Percentiles rank a stretch among this genome's conserved stretches.
phyloP scores from a whole-genome alignment of 1,140 invertebrate genomes.

The Sycobia sp. region DNA sequence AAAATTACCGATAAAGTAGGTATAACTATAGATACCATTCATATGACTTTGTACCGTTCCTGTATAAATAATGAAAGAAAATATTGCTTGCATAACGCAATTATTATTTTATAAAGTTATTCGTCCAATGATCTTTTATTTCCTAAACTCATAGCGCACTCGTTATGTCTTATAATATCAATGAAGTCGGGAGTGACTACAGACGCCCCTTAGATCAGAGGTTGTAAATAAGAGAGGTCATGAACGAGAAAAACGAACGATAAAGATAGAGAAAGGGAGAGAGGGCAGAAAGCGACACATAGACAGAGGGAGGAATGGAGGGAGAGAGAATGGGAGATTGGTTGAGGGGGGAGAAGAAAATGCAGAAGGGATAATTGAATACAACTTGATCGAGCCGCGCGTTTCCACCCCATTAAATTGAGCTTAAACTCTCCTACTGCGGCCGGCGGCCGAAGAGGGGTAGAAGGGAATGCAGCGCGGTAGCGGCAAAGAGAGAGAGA shows the following conservation, averaged over 20 bases:
- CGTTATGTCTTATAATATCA: constrained; percentile 20
- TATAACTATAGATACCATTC: too few relatives aligned
- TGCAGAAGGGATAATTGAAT: constrained; percentile 61
- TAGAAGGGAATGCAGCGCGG: constrained; percentile 4
- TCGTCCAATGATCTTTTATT: too few relatives aligned
- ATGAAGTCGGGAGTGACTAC: constrained; percentile 8
- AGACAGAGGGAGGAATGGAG: neutral
- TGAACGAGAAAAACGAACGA: too few relatives aligned
- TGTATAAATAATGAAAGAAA: too few relatives aligned
- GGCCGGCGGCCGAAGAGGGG: constrained; percentile 21
- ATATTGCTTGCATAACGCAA: too few relatives aligned
- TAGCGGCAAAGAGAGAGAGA: constrained; percentile 8
- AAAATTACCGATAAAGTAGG: too few relatives aligned
- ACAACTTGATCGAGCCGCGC: constrained; percentile 62
- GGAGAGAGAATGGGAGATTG: constrained; percentile 14
- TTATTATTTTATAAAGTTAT: too few relatives aligned
- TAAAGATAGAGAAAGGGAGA: too few relatives aligned
- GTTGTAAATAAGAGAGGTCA: constrained; percentile 3
- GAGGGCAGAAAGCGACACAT: too few relatives aligned
- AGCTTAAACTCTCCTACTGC: constrained; percentile 55
- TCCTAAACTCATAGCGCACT: too few relatives aligned
- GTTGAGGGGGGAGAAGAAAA: constrained; percentile 26
- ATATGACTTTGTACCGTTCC: too few relatives aligned
- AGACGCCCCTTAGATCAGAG: neutral
- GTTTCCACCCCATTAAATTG: constrained; percentile 63